Evolutionary conservation across 2,113 vertebrate species (phyloP).

Genomic region (Anolis sagrei): DNA sequence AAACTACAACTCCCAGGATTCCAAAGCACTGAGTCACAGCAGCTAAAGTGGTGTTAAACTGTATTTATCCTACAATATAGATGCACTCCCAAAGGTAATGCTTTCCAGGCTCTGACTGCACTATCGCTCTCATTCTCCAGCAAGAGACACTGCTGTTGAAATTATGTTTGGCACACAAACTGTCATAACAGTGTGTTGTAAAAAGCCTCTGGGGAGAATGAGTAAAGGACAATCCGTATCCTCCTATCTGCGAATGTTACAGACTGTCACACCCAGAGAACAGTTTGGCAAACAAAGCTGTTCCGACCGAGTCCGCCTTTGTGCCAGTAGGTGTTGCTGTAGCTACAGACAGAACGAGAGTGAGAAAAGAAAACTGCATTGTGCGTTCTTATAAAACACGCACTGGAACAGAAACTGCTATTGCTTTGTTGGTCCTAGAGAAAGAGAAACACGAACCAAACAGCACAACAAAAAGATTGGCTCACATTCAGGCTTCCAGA

Average conservation of each 20-base stretch:
- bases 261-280: background rate
- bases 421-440: background rate
- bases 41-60: no score
- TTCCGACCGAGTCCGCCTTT: background rate
- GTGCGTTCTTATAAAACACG: background rate
- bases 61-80: no score
- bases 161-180: background rate
- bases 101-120: no score
- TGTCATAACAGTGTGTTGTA: background rate
- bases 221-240: background rate
- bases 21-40: no score
- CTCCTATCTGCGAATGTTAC: background rate
- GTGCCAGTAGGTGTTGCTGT: constrained; percentile 69
- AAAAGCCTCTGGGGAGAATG: background rate
- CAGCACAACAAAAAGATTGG: no score
- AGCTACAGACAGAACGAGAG: constrained; percentile 39
- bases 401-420: background rate
- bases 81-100: background rate
- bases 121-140: no score
- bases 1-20: no score
- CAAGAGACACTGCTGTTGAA: background rate
- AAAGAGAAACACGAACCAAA: background rate
- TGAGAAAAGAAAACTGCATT: no score
- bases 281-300: background rate
- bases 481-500: background rate